Evolutionary conservation across 2,113 vertebrate genomes (phyloP).

Genomic region (Callipepla californica): DNA sequence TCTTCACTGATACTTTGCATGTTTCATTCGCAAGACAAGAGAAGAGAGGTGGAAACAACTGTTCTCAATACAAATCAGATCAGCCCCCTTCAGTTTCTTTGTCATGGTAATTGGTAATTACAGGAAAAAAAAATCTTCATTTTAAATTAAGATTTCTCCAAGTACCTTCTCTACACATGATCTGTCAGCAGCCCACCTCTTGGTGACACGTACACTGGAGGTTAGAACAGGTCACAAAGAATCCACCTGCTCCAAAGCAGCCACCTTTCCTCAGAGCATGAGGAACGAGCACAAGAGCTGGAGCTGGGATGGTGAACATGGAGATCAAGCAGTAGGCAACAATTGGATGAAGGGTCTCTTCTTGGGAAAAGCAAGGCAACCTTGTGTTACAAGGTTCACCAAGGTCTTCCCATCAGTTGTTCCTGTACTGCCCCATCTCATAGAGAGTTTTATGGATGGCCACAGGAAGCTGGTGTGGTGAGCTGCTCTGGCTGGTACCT

Average conservation of each 20-base stretch:
- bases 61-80: conserved; percentile 66
- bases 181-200: conserved; percentile 55
- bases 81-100: conserved; percentile 70
- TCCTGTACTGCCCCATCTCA: not conserved
- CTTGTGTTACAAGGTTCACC: not conserved
- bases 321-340: accelerated
- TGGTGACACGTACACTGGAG: conserved; percentile 26
- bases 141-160: conserved; percentile 56
- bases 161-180: conserved; percentile 40
- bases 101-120: conserved; percentile 72
- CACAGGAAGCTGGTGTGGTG: not conserved
- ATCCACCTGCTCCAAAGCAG: not conserved
- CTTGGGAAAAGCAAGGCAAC: not conserved
- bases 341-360: not conserved
- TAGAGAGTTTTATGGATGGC: not conserved
- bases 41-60: conserved; percentile 52
- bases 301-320: not conserved
- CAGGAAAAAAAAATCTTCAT: not conserved
- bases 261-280: not conserved
- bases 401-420: not conserved
- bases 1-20: conserved; percentile 4
- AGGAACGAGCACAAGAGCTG: not conserved
- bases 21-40: conserved; percentile 54
- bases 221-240: not conserved
- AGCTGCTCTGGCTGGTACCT: not conserved